Percentiles rank a stretch among this genome's conserved stretches.
phyloP scores from a whole-genome alignment of 2,888 invertebrate genomes.

The Alloplasta piceator region DNA sequence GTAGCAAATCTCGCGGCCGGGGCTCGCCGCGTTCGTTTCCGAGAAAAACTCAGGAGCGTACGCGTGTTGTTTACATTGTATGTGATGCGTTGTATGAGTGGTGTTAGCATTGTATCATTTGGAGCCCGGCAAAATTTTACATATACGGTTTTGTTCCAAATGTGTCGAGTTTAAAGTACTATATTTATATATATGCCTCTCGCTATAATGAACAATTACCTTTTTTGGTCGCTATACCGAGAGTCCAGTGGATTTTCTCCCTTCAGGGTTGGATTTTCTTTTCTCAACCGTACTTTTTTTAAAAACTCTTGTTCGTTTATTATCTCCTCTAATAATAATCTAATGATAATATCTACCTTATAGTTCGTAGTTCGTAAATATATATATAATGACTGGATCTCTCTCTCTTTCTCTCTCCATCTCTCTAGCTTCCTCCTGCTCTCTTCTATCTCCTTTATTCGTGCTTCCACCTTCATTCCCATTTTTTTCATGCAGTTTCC shows the following conservation, averaged over 20 bases:
- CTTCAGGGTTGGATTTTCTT: constrained; percentile 6
- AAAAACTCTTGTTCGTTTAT: constrained; percentile 30
- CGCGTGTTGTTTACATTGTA: too few species aligned
- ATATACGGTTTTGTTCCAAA: too few species aligned
- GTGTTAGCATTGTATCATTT: too few species aligned
- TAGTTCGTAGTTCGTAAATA: constrained; percentile 68
- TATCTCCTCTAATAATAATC: constrained; percentile 58
- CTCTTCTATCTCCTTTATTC: constrained; percentile 29
- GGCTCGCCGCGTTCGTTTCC: constrained; percentile 41
- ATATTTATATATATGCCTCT: too few species aligned
- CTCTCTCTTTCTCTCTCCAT: constrained; percentile 46
- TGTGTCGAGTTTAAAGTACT: too few species aligned
- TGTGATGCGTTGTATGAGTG: too few species aligned
- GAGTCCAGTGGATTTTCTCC: constrained; percentile 1
- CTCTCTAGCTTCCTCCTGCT: constrained; percentile 26
- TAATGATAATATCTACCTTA: constrained; percentile 69
- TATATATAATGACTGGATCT: constrained; percentile 68
- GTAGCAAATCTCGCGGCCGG: too few species aligned
- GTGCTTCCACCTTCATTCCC: constrained; percentile 26
- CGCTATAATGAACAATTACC: constrained; percentile 66
- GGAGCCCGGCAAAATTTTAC: too few species aligned
- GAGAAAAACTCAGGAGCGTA: too few species aligned
- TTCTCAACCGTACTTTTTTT: constrained; percentile 23
- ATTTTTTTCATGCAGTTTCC: constrained; percentile 10
- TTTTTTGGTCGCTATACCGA: too few species aligned